Evolutionary conservation across 2,888 invertebrate species (phyloP).

Genomic region (Rhagonycha lutea): DNA sequence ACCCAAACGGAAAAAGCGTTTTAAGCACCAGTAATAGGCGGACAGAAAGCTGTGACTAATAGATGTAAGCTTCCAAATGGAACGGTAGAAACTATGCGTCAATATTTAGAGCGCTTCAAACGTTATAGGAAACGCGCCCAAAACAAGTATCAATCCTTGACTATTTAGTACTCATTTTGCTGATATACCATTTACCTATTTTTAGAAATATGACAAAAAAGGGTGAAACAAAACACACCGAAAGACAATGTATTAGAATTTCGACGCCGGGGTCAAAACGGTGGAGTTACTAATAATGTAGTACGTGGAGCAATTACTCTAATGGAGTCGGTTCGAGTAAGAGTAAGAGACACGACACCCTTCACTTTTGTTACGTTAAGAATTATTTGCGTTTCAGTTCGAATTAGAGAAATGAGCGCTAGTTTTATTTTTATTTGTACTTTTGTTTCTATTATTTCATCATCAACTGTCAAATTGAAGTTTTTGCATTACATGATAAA

Average conservation of each 20-base stretch:
- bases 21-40: background rate
- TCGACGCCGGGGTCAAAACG: conserved; percentile 11
- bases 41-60: background rate
- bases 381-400: conserved; percentile 30
- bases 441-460: background rate
- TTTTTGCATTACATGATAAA: background rate
- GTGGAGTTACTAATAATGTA: conserved; percentile 23
- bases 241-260: conserved; percentile 7
- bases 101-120: background rate
- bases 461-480: background rate
- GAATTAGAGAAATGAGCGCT: background rate
- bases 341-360: conserved; percentile 26
- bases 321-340: conserved; percentile 36
- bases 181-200: conserved; percentile 3
- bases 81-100: background rate
- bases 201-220: conserved; percentile 4
- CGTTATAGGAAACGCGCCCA: background rate
- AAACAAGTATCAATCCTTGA: conserved; percentile 2
- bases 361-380: conserved; percentile 28
- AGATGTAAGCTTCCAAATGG: background rate
- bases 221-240: conserved; percentile 3
- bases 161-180: conserved; percentile 10
- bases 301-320: conserved; percentile 40
- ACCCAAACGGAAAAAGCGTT: background rate
- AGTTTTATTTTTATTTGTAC: background rate